Evolutionary conservation across 1,140 invertebrate genomes (phyloP), one percentile per base, ranked within the genome.

Genomic region (Homalodisca vitripennis): DNA sequence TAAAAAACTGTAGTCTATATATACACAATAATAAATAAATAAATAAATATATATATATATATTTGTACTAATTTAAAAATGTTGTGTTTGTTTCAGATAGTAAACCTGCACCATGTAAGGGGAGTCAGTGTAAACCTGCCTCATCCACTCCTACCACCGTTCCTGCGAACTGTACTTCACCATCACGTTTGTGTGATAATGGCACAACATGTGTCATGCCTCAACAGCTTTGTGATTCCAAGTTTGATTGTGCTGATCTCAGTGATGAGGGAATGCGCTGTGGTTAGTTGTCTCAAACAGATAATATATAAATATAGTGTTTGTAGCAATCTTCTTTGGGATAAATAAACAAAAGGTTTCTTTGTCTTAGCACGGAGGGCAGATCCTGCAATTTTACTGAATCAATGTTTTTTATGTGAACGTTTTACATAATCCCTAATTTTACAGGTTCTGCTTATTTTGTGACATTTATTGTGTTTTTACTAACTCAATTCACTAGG

Each of bases 211-310:
- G 92, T 79, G 83, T 93, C 47, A 78, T 82, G 26, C 82, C 86
- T 2, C 78, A 79, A 34, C 82, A 86, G 74, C 81, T 92, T 1
- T 94, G 92, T 77, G 87, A 93, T 78, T 83, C 80, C 0, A 77
- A 77, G 14, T 76, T 78, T 20, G 88, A 94, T 78, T 94, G 93
- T 78, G 74, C 79, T 14, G 92, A 94, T 78, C 85, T 86, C 31
- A 86, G 86, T 0, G 95, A 97, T 81, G 95, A 97, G 81, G 89
- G 87, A 0, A 77, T 86, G 63, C 80, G 85, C 30, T 95, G 93
- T 77, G 85, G 89, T 86, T 78, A 84, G 82, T 80, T 24, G 22
- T 53, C 20, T 41, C 34, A 6, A 6, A 41, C 17, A 41, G 34
- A 10, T 10, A 41, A 41, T 10, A 10, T 41, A 41, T 41, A 41